Base-by-base conservation (phyloP, 2,888 invertebrate species). In the Caenorhabditis sulstoni region DNA sequence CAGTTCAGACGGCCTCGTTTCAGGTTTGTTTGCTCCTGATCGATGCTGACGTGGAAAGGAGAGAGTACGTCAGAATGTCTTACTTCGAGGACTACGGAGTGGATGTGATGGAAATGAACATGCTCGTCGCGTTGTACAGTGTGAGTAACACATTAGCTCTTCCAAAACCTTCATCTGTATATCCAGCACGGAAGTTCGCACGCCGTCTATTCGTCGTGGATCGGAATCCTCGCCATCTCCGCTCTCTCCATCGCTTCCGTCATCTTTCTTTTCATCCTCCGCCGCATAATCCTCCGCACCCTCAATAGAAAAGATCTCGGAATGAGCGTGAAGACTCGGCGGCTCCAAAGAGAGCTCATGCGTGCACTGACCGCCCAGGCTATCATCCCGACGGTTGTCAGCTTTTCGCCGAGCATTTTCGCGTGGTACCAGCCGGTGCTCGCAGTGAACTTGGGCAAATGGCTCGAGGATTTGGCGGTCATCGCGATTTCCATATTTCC, bases 401-500 rank as follows among this genome's bases (percentile, higher is more conserved):
- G 58, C 22, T 58, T 58, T 23, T 20, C 41, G 1, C 67, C 67
- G 20, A 47, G 58, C 20, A 20, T 67, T 8, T 52, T 41, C 14
- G 57, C 58, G 14, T 67, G 67, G 67, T 58, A 58, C 49, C 23
- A 14, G 3, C 58, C 67, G 8, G 39, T 57, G 20, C 20, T 67
- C 7, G n/a, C 16, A 16, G 16, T 57, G 9, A 49, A 67, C 49
- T 11, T 58, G 3, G 67, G 67, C 18, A 49, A 49, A 39, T 67
- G 57, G 58, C 44, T 53, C 16, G 39, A 58, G 11, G 44, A 50
- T 49, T 14, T 58, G 20, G 49, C 53, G 14, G 39, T 41, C 3
- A 50, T 67, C 22, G 66, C 67, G 0, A 22, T 67, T 3, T 67
- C 67, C 4, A 44, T 53, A 3, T 67, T 67, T n/a, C 67, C 67